Base-by-base conservation (phyloP, 2,888 invertebrate species). In the Himalopsyche tibetana region DNA sequence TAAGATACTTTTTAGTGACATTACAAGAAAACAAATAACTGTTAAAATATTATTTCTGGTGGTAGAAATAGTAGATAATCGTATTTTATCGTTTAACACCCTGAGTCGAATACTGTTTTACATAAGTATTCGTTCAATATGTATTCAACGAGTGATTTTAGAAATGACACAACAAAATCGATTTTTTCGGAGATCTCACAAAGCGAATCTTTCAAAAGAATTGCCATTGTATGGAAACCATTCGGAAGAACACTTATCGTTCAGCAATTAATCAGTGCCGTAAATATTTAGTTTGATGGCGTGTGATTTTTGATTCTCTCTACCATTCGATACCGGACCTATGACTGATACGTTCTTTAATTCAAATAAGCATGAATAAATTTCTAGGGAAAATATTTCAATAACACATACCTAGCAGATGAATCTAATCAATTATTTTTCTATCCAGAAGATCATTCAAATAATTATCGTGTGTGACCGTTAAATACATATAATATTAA, bases 261-360 rank as follows among this genome's bases (percentile, higher is more conserved):
- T 36, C 36, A 74, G 74, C 74, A 74, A 74, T 74, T 74, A 74
- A 74, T 74, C 74, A 74, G 74, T 74, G 74, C 74, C 74, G 38
- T 74, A 36, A 74, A 28, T 11, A 74, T 74, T 74, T 38, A 38
- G 38, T 74, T 74, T 74, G 74, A 74, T 74, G 74, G 28, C 74
- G 74, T 74, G 74, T 74, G 74, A 74, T 36, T 74, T 74, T 74
- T 74, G 74, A 74, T 74, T 74, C 74, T 15, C 38, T 74, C 28
- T 74, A 38, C 15, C 28, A 74, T 74, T 74, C 63, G 63, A 19
- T 63, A 63, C 51, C 51, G 15, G 15, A 15, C 63, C 28, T 63
- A 12, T 74, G 74, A 38, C 74, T 74, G 19, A 74, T 74, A 74
- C 38, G 5, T 36, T 38, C 11, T 74, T 74, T 36, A 38, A 74